phyloP scores from a whole-genome alignment of 2,888 invertebrate species.

The Drosophila eohydei region DNA sequence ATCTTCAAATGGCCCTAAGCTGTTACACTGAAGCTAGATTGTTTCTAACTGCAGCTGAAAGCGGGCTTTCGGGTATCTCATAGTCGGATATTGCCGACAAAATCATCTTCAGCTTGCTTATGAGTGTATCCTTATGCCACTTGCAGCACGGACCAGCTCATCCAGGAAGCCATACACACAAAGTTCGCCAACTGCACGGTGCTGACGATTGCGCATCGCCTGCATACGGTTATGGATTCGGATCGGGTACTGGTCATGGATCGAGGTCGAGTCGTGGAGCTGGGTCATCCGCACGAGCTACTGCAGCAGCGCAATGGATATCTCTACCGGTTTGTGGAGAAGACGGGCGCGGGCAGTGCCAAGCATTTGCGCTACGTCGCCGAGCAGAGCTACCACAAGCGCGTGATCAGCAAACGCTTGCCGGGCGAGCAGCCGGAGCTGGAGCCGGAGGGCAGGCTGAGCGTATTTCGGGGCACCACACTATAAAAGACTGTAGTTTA shows the following conservation, averaged over 20 bases:
- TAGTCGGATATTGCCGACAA: background rate
- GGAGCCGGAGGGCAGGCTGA: conserved; percentile 22
- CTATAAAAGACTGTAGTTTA: conserved; percentile 68
- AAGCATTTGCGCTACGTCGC: conserved; percentile 87
- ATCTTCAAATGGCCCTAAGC: background rate
- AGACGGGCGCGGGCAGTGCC: conserved; percentile 88
- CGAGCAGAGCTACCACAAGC: conserved; percentile 85
- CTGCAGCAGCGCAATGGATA: conserved; percentile 86
- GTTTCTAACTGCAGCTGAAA: background rate
- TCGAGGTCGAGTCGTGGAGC: conserved; percentile 89
- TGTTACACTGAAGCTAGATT: background rate
- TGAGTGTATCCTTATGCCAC: conserved; percentile 35
- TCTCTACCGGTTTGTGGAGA: conserved; percentile 89
- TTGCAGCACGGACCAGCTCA: conserved; percentile 91
- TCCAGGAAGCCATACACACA: conserved; percentile 92
- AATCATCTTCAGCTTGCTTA: background rate
- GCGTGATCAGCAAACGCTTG: conserved; percentile 52
- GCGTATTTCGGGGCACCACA: conserved; percentile 59
- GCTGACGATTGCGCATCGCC: conserved; percentile 95
- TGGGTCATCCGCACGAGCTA: conserved; percentile 90
- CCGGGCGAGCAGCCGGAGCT: background rate
- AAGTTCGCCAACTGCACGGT: conserved; percentile 94
- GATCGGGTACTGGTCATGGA: conserved; percentile 94
- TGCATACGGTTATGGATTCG: conserved; percentile 96
- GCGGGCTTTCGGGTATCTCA: background rate